Evolutionary conservation across 2,113 vertebrate genomes (phyloP).

Genomic region (Pituophis catenifer): DNA sequence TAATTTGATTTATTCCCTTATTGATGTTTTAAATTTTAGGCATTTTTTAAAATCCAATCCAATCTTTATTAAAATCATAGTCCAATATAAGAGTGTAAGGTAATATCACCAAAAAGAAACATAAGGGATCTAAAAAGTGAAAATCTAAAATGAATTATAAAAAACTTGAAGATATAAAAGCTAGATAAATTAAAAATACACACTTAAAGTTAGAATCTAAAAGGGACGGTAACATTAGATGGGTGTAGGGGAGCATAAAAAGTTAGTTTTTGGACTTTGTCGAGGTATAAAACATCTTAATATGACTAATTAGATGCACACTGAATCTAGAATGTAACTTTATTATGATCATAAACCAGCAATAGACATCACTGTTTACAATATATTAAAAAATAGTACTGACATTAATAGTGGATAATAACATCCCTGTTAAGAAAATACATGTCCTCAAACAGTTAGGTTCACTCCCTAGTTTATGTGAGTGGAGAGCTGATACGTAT

Average conservation of each 20-base stretch:
- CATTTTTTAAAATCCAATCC: background rate
- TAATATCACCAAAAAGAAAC: background rate
- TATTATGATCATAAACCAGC: too few species aligned
- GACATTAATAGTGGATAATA: too few species aligned
- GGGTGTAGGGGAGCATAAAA: background rate
- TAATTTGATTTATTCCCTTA: background rate
- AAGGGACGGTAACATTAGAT: background rate
- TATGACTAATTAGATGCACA: background rate
- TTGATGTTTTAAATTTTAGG: background rate
- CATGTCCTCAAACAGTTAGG: too few species aligned
- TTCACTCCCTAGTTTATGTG: too few species aligned
- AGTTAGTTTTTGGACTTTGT: background rate
- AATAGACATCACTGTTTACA: too few species aligned
- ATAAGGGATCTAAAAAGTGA: background rate
- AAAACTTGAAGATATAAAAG: background rate
- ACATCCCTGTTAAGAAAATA: too few species aligned
- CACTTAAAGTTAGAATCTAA: background rate
- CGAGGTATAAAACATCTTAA: background rate
- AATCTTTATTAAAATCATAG: background rate
- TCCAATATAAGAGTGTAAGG: background rate
- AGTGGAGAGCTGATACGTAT: too few species aligned
- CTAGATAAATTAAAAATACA: background rate
- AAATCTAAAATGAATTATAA: background rate
- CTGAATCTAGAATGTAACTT: background rate
- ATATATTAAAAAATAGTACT: too few species aligned